Base-by-base conservation (phyloP, 1,140 invertebrate genomes). In the Oedothorax gibbosus region DNA sequence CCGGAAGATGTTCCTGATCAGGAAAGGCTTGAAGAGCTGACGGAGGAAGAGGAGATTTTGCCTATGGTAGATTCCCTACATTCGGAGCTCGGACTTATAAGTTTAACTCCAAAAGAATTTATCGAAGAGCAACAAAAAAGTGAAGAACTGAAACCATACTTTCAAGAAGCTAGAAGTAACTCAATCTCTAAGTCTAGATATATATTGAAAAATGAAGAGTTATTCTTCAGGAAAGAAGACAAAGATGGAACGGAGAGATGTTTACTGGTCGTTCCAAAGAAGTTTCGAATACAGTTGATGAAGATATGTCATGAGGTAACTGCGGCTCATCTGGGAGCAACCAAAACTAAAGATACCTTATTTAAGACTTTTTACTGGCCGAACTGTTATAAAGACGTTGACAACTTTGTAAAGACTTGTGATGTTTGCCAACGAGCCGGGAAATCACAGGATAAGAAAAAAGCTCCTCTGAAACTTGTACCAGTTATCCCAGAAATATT, bases 401-500 rank as follows among this genome's bases (percentile, higher is more conserved):
- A 75, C 11, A 18, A 75, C 14, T 75, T 75, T 35, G 54, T 75
- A 6, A 75, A 75, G n/a, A 57, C 53, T 0, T 75, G 72, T 60
- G 72, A 75, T 12, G 5, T 11, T 7, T 75, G 53, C 21, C 72
- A 57, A 56, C 7, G 54, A 10, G 72, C 60, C 0, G 49, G 35
- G 5, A 69, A 69, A 50, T 4, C 11, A 5, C 21, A 50, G 15
- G 35, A 69, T 14, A 69, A 51, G 12, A 69, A 69, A 35, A 50
- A 50, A 14, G 11, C 20, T 18, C 69, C 69, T 51, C 12, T 57
- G 56, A 73, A 56, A 18, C 35, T 73, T 54, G 71, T 56, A 18
- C 71, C 53, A 9, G 53, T 73, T 0, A 73, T 73, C 7, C n/a
- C 71, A 9, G 71, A 73, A 73, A 56, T 73, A 56, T 77, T 76